Percentiles rank a stretch among this genome's conserved stretches.
Conservation (phyloP, 2,797 vertebrate genomes). For the Sebastes baramenuke region DNA sequence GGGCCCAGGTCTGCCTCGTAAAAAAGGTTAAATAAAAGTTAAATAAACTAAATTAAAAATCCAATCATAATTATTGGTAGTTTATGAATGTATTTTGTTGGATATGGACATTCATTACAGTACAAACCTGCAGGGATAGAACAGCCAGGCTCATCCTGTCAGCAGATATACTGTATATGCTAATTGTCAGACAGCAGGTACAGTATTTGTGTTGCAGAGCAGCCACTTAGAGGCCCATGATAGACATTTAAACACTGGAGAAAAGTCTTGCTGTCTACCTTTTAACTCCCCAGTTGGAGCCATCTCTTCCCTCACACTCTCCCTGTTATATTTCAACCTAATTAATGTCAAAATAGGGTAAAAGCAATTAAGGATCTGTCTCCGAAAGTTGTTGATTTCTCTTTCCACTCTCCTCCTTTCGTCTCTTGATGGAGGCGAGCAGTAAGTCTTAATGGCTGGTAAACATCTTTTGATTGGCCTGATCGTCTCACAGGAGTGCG, state of each 20-base stretch:
- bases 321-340: conserved; percentile 41
- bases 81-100: not conserved
- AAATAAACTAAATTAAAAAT: not conserved
- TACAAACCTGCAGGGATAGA: not conserved
- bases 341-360: conserved; percentile 65
- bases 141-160: not conserved
- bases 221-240: conserved; percentile 41
- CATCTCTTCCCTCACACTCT: conserved; percentile 8
- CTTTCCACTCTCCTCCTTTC: conserved; percentile 17
- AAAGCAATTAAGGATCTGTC: conserved; percentile 56
- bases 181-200: conserved; percentile 42
- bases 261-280: conserved; percentile 37
- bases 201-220: conserved; percentile 14
- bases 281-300: conserved; percentile 41
- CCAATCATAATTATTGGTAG: not conserved
- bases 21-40: not conserved
- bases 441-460: conserved; percentile 45
- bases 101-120: not conserved
- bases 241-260: conserved; percentile 46
- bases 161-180: conserved; percentile 11
- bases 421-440: conserved; percentile 5
- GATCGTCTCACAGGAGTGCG: conserved; percentile 53
- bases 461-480: conserved; percentile 67
- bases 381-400: conserved; percentile 41
- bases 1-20: not conserved